A percentile compares a stretch with the other conserved stretches of the same genome.
Conservation (phyloP, 1,140 invertebrate genomes). For the Olivierus martensii region DNA sequence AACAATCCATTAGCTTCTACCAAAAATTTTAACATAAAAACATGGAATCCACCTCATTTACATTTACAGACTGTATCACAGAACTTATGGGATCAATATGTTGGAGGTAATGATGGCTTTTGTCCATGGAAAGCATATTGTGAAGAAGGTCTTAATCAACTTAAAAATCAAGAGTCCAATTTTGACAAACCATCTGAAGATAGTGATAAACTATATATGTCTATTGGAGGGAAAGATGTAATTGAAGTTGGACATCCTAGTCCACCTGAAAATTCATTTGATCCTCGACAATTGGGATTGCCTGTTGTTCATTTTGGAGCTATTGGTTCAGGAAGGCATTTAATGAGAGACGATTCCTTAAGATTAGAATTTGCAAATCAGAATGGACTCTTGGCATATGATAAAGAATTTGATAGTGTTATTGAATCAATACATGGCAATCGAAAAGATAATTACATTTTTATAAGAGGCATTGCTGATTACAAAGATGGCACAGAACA, state of each 20-base stretch:
- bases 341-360: constrained; percentile 55
- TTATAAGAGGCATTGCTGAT: constrained; percentile 73
- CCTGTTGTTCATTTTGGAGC: constrained; percentile 60
- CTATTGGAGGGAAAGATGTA: constrained; percentile 80
- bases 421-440: constrained; percentile 88
- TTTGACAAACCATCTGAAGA: constrained; percentile 59
- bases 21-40: constrained; percentile 50
- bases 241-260: constrained; percentile 88
- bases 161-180: constrained; percentile 29
- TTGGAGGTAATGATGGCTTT: constrained; percentile 26
- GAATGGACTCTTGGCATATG: constrained; percentile 69
- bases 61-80: constrained; percentile 33
- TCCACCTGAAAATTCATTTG: constrained; percentile 27
- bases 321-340: constrained; percentile 54
- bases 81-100: constrained; percentile 2
- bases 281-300: constrained; percentile 21
- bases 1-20: background rate
- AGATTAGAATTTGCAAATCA: constrained; percentile 55
- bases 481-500: constrained; percentile 86
- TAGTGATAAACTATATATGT: constrained; percentile 89
- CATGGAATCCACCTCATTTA: constrained; percentile 64
- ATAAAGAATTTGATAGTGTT: constrained; percentile 94
- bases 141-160: constrained; percentile 48
- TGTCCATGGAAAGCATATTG: constrained; percentile 47
- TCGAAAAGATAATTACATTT: constrained; percentile 67